Percentiles rank a stretch among this genome's conserved stretches.
Evolutionary conservation across 2,797 vertebrate species (phyloP).

Genomic region (Coregonus sp.): DNA sequence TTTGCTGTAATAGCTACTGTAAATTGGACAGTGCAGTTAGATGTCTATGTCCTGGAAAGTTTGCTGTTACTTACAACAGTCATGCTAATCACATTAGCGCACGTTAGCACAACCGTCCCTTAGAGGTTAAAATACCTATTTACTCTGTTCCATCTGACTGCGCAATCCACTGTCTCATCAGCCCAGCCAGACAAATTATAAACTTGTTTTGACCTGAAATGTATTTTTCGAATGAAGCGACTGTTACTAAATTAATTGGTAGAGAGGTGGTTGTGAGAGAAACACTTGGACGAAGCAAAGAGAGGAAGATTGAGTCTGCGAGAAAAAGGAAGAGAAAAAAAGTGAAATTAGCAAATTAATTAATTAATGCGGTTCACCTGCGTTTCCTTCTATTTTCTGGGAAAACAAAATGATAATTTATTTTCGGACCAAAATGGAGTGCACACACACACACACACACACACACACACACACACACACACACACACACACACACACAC

Average conservation of each 20-base stretch:
- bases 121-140: too few relatives aligned
- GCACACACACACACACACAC: slow-evolving; percentile 14
- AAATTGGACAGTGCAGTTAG: too few relatives aligned
- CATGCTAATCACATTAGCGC: too few relatives aligned
- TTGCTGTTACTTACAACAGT: too few relatives aligned
- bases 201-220: slow-evolving; percentile 25
- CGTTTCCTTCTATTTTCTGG: slow-evolving; percentile 56
- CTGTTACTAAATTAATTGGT: slow-evolving; percentile 63
- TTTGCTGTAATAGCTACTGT: too few relatives aligned
- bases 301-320: slow-evolving; percentile 57
- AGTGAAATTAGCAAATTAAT: slow-evolving; percentile 53
- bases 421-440: slow-evolving; percentile 71
- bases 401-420: slow-evolving; percentile 64
- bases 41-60: too few relatives aligned
- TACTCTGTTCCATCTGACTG: slow-evolving; percentile 15
- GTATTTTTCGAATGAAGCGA: slow-evolving; percentile 61
- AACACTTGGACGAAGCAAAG: slow-evolving; percentile 38
- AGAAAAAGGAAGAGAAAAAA: slow-evolving; percentile 41
- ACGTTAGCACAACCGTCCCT: too few relatives aligned
- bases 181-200: slow-evolving; percentile 33
- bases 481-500: too few relatives aligned
- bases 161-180: too few relatives aligned
- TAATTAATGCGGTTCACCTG: slow-evolving; percentile 70
- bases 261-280: slow-evolving; percentile 40
- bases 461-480: slow-evolving; percentile 57